phyloP scores from a whole-genome alignment of 2,888 invertebrate species.

The Mallateleia sp. region DNA sequence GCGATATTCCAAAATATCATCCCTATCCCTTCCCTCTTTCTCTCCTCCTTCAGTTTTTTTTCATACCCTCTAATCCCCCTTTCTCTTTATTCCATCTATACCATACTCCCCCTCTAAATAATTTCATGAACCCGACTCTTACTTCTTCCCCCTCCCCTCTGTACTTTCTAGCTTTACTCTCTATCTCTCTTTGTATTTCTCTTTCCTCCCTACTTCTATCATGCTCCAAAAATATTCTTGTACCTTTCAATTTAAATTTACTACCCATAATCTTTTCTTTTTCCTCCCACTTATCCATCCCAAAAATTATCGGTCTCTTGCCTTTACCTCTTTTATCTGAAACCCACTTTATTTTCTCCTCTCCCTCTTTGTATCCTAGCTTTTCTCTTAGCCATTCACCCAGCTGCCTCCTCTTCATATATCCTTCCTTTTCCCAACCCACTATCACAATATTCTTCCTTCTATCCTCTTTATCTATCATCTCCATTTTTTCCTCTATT shows the following conservation, averaged over 20 bases:
- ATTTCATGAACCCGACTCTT: not conserved
- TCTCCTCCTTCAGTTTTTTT: too few species aligned
- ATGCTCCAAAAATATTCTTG: conserved; percentile 4
- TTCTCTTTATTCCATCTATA: too few species aligned
- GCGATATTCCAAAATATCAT: not conserved
- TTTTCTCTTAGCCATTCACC: not conserved
- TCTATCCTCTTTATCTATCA: not conserved
- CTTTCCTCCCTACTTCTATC: conserved; percentile 29
- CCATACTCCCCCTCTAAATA: not conserved
- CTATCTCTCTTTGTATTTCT: too few species aligned
- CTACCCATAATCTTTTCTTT: conserved; percentile 17
- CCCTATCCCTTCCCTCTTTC: not conserved
- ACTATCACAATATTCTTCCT: not conserved
- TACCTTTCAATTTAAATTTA: conserved; percentile 9
- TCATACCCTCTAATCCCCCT: not conserved
- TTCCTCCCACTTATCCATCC: conserved; percentile 1
- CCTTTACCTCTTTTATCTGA: conserved; percentile 1
- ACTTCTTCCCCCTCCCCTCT: conserved; percentile 7
- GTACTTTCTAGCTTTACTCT: not conserved
- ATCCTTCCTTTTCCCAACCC: not conserved
- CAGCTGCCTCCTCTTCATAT: not conserved
- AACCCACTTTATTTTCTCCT: not conserved
- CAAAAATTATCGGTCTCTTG: not conserved
- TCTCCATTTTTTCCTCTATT: not conserved
- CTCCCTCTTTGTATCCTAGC: not conserved